Base-by-base conservation (phyloP, 2,797 vertebrate genomes). In the Lithobates pipiens region DNA sequence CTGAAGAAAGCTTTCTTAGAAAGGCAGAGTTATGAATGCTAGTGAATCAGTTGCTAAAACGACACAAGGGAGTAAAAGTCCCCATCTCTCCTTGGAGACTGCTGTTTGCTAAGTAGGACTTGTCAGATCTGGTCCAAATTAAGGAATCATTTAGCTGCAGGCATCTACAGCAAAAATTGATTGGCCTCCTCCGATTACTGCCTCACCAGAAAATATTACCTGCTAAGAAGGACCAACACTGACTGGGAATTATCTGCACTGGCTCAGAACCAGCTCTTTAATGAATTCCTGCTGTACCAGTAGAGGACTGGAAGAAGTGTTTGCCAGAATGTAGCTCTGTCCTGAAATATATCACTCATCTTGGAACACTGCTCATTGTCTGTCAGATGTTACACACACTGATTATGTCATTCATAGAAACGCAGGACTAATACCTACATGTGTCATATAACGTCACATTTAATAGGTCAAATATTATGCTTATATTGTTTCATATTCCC, bases 161-260 rank as follows among this genome's bases (percentile, higher is more conserved):
- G 85, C 80, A 63, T 61, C 71, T 87, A 83, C 76, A 83, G 70
- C 32, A 75, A 67, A 79, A 79, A 78, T 65, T 77, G 76, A 75
- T 81, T 87, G 85, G 80, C 76, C 85, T 83, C 80, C 85, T 87
- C 85, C 69, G 76, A 83, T 87, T 87, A 83, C 85, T 72, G 72
- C 80, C 80, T 78, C 32, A 29, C 63, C 29, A 78, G 57, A 87
- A 87, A 83, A 79, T 87, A 83, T 83, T 83, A 87, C 85, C 85
- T 87, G 85, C 69, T 74, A 80, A 74, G 80, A 67, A 75, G 44
- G 80, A 79, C 80, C 70, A 79, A 73, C 80, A 67, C 80, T 87
- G 70, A 76, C 81, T 80, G 27, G 83, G 25, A 75, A 80, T 87
- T 79, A 83, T 87, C 86, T 87, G 81, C 50, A 70, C 61, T 87